phyloP scores from a whole-genome alignment of 37 sponge, comb jelly and placozoan genomes.

The Spongilla lacustris region DNA sequence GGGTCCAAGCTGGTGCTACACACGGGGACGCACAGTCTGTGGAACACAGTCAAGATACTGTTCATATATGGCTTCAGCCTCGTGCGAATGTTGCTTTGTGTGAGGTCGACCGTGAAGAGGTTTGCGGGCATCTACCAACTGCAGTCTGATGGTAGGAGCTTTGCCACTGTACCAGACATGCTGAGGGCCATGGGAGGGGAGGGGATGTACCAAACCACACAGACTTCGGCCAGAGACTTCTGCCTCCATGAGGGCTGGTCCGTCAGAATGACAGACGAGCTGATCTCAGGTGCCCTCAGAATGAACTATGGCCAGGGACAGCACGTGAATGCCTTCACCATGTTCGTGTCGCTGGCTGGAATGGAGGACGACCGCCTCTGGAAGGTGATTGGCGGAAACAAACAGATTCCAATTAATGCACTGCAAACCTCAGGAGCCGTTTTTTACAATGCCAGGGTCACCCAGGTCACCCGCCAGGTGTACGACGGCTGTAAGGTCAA shows the following conservation, averaged over 20 bases:
- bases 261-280: conserved; percentile 54
- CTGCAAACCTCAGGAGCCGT: conserved; percentile 64
- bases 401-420: conserved; percentile 57
- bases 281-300: conserved; percentile 66
- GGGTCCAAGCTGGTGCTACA: conserved; percentile 58
- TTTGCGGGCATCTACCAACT: conserved; percentile 72
- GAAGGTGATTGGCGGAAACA: conserved; percentile 84
- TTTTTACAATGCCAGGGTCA: conserved; percentile 52
- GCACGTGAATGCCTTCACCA: conserved; percentile 62
- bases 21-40: conserved; percentile 38
- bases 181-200: conserved; percentile 78
- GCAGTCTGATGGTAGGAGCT: conserved; percentile 69
- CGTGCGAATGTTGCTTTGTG: conserved; percentile 34
- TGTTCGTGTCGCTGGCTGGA: conserved; percentile 81
- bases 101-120: conserved; percentile 45
- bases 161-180: conserved; percentile 75
- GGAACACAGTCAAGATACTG: conserved; percentile 45
- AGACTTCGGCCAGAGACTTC: conserved; percentile 60
- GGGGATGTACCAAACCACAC: conserved; percentile 46
- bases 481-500: background rate
- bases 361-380: conserved; percentile 70
- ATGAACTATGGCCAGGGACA: conserved; percentile 80
- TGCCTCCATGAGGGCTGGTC: conserved; percentile 23
- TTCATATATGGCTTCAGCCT: conserved; percentile 72
- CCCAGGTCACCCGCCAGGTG: conserved; percentile 27